phyloP scores from a whole-genome alignment of 2,113 vertebrate genomes.

The Naja naja region DNA sequence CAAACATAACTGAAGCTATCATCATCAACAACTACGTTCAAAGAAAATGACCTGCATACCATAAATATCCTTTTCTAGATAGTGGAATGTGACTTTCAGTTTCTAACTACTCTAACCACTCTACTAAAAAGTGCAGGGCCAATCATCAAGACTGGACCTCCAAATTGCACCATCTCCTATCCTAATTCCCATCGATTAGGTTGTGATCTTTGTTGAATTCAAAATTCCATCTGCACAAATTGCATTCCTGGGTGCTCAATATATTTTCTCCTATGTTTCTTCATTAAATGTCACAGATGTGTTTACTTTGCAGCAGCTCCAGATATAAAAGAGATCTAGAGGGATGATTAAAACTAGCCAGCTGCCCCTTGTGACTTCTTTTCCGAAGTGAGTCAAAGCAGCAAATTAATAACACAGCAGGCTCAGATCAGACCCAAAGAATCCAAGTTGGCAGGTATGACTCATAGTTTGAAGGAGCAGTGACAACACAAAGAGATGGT shows the following conservation, averaged over 20 bases:
- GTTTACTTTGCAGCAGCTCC: neutral
- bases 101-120: neutral
- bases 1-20: neutral
- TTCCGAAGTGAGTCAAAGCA: slow-evolving; percentile 21
- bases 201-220: neutral
- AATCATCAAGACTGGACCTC: neutral
- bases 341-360: neutral
- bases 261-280: neutral
- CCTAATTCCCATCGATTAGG: neutral
- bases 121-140: neutral
- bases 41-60: neutral
- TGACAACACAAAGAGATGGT: neutral
- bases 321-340: neutral
- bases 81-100: neutral
- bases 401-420: slow-evolving; percentile 12
- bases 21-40: neutral
- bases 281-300: neutral
- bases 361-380: neutral
- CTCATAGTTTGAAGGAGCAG: neutral
- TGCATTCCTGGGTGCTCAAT: neutral
- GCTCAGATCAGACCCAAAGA: neutral
- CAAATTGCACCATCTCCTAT: neutral
- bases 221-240: neutral
- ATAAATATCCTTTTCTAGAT: neutral
- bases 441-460: slow-evolving; percentile 10